phyloP scores from a whole-genome alignment of 2,113 vertebrate genomes.

The Sterna hirundo region DNA sequence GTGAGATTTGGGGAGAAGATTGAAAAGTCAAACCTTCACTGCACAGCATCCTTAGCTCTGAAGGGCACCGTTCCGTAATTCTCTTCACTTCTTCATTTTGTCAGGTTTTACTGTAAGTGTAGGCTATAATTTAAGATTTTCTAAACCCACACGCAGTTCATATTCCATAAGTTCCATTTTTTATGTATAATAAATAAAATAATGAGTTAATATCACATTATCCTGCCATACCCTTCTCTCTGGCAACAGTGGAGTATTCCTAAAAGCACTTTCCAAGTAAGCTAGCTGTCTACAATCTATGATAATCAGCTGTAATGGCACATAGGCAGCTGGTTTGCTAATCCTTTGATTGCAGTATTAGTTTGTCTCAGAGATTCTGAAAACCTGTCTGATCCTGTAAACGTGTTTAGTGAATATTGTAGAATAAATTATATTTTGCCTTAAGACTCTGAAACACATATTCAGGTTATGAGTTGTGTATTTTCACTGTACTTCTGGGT shows the following conservation, averaged over 20 bases:
- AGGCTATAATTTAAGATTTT: background rate
- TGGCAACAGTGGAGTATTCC: background rate
- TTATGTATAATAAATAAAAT: background rate
- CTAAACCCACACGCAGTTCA: background rate
- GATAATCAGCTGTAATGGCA: slow-evolving; percentile 61
- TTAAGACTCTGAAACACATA: background rate
- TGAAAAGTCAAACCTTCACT: background rate
- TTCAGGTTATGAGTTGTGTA: background rate
- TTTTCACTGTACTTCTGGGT: background rate
- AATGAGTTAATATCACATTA: background rate
- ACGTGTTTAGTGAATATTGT: slow-evolving; percentile 21
- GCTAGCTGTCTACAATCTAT: slow-evolving; percentile 8
- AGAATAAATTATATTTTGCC: slow-evolving; percentile 32
- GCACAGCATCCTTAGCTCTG: background rate
- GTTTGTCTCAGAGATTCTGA: slow-evolving; percentile 49
- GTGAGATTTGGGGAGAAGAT: background rate
- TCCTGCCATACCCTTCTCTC: background rate
- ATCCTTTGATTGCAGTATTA: slow-evolving; percentile 66
- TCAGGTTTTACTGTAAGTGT: background rate
- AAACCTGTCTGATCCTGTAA: slow-evolving; percentile 68
- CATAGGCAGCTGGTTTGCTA: slow-evolving; percentile 56
- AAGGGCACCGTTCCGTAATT: background rate
- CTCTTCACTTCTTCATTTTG: background rate
- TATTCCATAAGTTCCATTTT: background rate
- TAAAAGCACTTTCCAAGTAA: slow-evolving; percentile 1